Percentiles rank a stretch among this genome's conserved stretches.
phyloP scores from a whole-genome alignment of 2,888 invertebrate genomes.

The Venusia cambrica region DNA sequence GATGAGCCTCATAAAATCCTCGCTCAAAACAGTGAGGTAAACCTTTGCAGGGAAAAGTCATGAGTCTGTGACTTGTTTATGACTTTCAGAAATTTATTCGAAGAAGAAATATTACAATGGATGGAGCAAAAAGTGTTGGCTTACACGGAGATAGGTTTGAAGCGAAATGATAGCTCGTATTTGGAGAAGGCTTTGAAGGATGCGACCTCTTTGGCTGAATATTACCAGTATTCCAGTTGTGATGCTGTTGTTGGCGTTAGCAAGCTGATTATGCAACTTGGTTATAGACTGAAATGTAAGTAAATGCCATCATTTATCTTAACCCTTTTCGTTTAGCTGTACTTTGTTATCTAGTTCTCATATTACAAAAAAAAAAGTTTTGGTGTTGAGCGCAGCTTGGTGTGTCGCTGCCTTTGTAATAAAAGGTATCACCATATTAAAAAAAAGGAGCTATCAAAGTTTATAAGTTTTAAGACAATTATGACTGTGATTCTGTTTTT shows the following conservation, averaged over 20 bases:
- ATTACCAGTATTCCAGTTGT: not conserved
- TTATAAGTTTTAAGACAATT: not conserved
- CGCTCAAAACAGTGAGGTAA: too few species aligned
- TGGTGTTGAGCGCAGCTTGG: too few species aligned
- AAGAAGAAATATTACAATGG: conserved; percentile 46
- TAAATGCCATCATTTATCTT: too few species aligned
- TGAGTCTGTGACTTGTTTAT: conserved; percentile 35
- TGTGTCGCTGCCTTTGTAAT: too few species aligned
- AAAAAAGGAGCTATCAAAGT: too few species aligned
- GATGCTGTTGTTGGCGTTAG: conserved; percentile 5
- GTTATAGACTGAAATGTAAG: conserved; percentile 9
- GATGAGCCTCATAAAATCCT: too few species aligned
- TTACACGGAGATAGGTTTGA: conserved; percentile 3
- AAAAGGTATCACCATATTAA: too few species aligned
- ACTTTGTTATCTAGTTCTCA: too few species aligned
- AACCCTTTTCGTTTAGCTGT: too few species aligned
- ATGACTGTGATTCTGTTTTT: not conserved
- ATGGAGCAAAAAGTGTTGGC: conserved; percentile 39
- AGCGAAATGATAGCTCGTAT: conserved; percentile 1
- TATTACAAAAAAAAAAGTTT: too few species aligned
- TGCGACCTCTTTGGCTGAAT: not conserved
- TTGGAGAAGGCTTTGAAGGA: not conserved
- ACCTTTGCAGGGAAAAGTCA: too few species aligned
- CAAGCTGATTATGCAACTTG: conserved; percentile 1
- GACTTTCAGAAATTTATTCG: conserved; percentile 35